Conservation (phyloP, 2,888 invertebrate species). For the Nomada fabriciana region DNA sequence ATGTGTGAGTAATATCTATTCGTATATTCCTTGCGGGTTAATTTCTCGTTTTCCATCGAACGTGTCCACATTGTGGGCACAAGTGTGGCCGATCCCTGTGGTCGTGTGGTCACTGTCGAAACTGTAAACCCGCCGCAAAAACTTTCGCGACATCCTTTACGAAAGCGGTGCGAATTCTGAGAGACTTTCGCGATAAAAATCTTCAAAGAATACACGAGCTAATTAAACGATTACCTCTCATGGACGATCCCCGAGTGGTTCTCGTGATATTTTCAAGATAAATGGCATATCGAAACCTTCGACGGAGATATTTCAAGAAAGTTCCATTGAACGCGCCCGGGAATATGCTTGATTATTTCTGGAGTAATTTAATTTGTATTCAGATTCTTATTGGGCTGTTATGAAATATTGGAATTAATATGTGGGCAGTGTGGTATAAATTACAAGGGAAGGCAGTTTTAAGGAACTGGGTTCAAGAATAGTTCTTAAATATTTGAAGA, state of each 20-base stretch:
- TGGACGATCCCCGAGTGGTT: background rate
- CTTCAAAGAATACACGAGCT: constrained; percentile 10
- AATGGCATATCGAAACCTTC: background rate
- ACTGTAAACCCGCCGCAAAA: constrained; percentile 40
- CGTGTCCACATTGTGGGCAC: background rate
- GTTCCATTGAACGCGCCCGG: background rate
- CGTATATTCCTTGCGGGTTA: constrained; percentile 8
- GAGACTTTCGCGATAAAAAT: constrained; percentile 30
- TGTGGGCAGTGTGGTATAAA: background rate
- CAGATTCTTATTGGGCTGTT: background rate
- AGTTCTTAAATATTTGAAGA: background rate
- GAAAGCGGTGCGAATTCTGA: constrained; percentile 14
- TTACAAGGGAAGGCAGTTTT: background rate
- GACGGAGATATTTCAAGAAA: background rate
- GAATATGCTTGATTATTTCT: constrained; percentile 7
- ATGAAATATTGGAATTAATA: background rate
- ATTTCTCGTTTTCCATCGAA: constrained; percentile 47
- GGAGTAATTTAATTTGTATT: constrained; percentile 1
- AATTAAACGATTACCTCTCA: constrained; percentile 41
- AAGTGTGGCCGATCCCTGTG: constrained; percentile 5
- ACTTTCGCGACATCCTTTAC: constrained; percentile 33
- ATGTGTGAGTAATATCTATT: constrained; percentile 10
- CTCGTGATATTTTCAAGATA: constrained; percentile 15
- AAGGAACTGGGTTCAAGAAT: background rate
- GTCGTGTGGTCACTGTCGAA: constrained; percentile 26